These are phyloP conservation scores for Phaenicophaeus curvirostris DNA, from an alignment of 2,797 vertebrate species.

Conservation along the genomic window DNA sequence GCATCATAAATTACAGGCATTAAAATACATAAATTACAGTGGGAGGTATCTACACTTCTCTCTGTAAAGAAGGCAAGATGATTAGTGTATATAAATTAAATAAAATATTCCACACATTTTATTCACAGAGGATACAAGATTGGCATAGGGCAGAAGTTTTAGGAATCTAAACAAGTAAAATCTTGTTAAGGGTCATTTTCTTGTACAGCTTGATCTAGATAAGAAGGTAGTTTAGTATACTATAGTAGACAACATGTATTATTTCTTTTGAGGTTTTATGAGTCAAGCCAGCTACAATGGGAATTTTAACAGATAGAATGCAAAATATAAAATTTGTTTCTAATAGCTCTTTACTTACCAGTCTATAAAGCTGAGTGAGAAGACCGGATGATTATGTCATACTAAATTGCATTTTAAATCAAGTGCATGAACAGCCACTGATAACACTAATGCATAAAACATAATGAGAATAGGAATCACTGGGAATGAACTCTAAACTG, in stretches of 20 bases:
- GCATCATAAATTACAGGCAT: neutral
- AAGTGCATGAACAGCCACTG: neutral
- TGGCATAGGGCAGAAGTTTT: neutral
- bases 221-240: neutral
- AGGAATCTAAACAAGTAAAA: neutral
- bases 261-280: neutral
- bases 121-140: neutral
- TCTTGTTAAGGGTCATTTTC: neutral
- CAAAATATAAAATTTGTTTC: neutral
- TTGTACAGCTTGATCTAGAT: neutral
- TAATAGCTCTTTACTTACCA: neutral
- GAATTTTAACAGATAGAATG: neutral
- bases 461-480: neutral
- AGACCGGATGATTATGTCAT: neutral
- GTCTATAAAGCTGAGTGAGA: neutral
- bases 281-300: neutral
- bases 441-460: slow-evolving; percentile 35
- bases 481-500: neutral
- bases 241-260: neutral
- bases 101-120: neutral
- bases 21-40: neutral
- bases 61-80: neutral
- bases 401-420: slow-evolving; percentile 42
- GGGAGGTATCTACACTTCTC: neutral
- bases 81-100: neutral